Base-by-base conservation (phyloP, 2,113 vertebrate species). In the Rallus limicola region DNA sequence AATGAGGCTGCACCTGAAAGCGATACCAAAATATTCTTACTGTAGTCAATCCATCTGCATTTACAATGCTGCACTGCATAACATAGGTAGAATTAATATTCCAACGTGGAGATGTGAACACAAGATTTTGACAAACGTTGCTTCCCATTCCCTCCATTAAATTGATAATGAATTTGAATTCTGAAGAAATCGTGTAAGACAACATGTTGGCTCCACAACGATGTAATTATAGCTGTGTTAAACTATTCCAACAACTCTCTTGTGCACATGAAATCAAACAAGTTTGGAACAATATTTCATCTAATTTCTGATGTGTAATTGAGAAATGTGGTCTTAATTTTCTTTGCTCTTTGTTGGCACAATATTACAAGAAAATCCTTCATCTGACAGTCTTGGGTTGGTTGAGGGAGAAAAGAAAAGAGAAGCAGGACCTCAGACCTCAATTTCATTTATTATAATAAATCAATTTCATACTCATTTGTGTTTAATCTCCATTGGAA, bases 391-490 rank as follows among this genome's bases (percentile, higher is more conserved):
- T 82, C 77, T 96, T 96, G 74, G 34, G 33, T 77, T 97, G 60
- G 74, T 88, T 95, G 92, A 81, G 60, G 72, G 65, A 92, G 94
- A 95, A 95, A 95, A 88, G 95, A 95, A 93, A 84, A 87, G 71
- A 48, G 46, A 89, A 92, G 31, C 64, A 85, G 62, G 94, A 97
- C 95, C 95, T 97, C 91, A 94, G 94, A 98, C 92, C 95, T 97
- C 97, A 95, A 93, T 98, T 97, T 97, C 44, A 52, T 80, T 97
- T 98, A 97, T 97, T 97, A 97, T 97, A 98, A 97, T 98, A 98
- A 98, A 98, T 97, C 94, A 98, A 97, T 97, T 98, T 98, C 92
- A 87, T 96, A 94, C 97, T 98, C 96, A 97, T 98, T 98, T 98
- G 93, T 97, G 88, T 95, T 97, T 98, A 97, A 96, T 98, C 96